These are phyloP conservation scores for Calephelis nemesis DNA, from an alignment of 1,140 invertebrate genomes.

Conservation along the genomic window DNA sequence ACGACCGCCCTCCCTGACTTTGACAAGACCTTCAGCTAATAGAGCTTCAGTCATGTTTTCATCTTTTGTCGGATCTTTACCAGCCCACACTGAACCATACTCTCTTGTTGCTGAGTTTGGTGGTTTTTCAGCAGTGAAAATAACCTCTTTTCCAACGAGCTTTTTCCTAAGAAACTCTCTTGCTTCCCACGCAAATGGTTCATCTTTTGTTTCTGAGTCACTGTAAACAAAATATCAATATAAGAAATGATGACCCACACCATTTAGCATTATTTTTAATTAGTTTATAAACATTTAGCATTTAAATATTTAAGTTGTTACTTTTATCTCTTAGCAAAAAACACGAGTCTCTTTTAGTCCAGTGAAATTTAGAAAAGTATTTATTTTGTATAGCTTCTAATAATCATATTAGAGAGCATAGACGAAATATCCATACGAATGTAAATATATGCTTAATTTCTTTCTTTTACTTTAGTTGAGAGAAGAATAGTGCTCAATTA, in stretches of 20 bases:
- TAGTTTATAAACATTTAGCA: too few species aligned
- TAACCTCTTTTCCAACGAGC: conserved; percentile 93
- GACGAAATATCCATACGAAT: too few species aligned
- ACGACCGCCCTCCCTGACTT: conserved; percentile 87
- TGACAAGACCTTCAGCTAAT: conserved; percentile 92
- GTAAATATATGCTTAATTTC: too few species aligned
- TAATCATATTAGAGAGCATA: too few species aligned
- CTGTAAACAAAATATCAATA: conserved; percentile 47
- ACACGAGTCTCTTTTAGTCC: too few species aligned
- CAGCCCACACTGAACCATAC: conserved; percentile 93
- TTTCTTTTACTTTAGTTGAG: too few species aligned
- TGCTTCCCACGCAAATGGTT: conserved; percentile 97
- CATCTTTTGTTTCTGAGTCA: conserved; percentile 87
- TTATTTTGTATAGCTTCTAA: too few species aligned
- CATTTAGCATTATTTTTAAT: too few species aligned
- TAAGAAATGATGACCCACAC: conserved; percentile 1
- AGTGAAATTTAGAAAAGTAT: too few species aligned
- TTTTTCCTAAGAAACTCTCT: conserved; percentile 96
- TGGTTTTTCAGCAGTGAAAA: conserved; percentile 87
- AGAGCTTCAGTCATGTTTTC: conserved; percentile 94
- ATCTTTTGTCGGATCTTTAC: conserved; percentile 86
- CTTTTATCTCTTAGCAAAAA: too few species aligned
- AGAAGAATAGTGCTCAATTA: too few species aligned
- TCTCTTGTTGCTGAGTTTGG: conserved; percentile 86
- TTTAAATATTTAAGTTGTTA: too few species aligned